Conservation (phyloP, 2,888 invertebrate species). For the Tanytarsus gracilentus region DNA sequence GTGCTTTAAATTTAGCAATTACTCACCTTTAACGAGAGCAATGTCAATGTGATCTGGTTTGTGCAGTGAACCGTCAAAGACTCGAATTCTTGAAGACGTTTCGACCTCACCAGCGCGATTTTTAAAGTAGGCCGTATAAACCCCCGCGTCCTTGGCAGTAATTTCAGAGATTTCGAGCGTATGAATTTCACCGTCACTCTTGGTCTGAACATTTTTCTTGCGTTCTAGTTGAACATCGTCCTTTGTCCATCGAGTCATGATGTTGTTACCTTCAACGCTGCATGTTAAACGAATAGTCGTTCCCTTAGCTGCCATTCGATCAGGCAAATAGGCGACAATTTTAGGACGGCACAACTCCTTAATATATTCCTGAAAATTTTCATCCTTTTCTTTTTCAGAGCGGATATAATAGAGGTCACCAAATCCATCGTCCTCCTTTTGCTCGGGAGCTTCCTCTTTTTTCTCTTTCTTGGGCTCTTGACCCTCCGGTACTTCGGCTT, state of each 20-base stretch:
- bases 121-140: conserved; percentile 26
- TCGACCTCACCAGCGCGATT: conserved; percentile 26
- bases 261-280: conserved; percentile 4
- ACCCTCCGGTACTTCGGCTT: conserved; percentile 41
- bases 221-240: conserved; percentile 27
- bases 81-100: conserved; percentile 3
- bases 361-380: conserved; percentile 23
- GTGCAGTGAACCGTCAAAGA: conserved; percentile 19
- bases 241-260: conserved; percentile 15
- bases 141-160: conserved; percentile 30
- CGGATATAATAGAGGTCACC: neutral
- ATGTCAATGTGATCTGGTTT: conserved; percentile 25
- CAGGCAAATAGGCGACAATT: conserved; percentile 14
- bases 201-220: conserved; percentile 29
- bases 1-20: neutral
- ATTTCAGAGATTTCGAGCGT: conserved; percentile 30
- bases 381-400: conserved; percentile 18
- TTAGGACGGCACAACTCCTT: conserved; percentile 10
- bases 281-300: conserved; percentile 19
- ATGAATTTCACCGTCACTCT: conserved; percentile 30
- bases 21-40: conserved; percentile 25
- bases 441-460: conserved; percentile 19
- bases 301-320: conserved; percentile 17
- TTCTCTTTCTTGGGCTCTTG: conserved; percentile 36
- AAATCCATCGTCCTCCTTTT: conserved; percentile 16